A percentile compares a stretch with the other conserved stretches of the same genome.
These are phyloP conservation scores for Mactra quadrangularis DNA, from an alignment of 1,140 invertebrate species.

Conservation along the genomic window DNA sequence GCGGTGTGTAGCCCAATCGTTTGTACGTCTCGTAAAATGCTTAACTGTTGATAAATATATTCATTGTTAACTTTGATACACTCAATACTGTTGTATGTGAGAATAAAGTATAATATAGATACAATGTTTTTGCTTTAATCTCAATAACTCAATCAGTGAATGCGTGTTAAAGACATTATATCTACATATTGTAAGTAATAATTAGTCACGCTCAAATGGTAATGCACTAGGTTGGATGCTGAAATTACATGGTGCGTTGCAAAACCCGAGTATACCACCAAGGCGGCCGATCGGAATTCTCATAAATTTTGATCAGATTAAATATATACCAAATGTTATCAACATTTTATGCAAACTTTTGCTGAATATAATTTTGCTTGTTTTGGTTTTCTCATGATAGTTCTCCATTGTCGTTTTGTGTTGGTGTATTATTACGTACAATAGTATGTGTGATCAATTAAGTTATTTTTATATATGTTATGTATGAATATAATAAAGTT, in stretches of 20 bases:
- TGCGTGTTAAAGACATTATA: conserved; percentile 29
- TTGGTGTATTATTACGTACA: too few relatives aligned
- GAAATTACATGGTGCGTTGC: conserved; percentile 37
- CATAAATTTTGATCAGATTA: conserved; percentile 38
- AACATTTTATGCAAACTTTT: too few relatives aligned
- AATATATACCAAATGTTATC: conserved; percentile 22
- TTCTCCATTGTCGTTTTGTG: too few relatives aligned
- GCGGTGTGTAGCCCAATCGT: background rate
- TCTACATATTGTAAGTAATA: background rate
- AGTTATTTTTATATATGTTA: too few relatives aligned
- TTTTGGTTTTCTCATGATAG: too few relatives aligned
- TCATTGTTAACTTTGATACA: conserved; percentile 7
- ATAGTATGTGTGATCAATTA: too few relatives aligned
- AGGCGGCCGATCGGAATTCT: conserved; percentile 24
- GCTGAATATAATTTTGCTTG: too few relatives aligned
- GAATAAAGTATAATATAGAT: background rate
- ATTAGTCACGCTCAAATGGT: conserved; percentile 22
- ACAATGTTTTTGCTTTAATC: background rate
- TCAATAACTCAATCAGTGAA: background rate
- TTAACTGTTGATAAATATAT: conserved; percentile 39
- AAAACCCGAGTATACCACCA: conserved; percentile 18
- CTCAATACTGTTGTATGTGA: conserved; percentile 17
- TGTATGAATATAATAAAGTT: too few relatives aligned
- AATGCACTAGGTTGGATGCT: conserved; percentile 30
- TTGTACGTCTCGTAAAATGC: conserved; percentile 17